These are phyloP conservation scores for Ptiloglossa arizonensis DNA, from an alignment of 1,140 invertebrate species.

Conservation along the genomic window DNA sequence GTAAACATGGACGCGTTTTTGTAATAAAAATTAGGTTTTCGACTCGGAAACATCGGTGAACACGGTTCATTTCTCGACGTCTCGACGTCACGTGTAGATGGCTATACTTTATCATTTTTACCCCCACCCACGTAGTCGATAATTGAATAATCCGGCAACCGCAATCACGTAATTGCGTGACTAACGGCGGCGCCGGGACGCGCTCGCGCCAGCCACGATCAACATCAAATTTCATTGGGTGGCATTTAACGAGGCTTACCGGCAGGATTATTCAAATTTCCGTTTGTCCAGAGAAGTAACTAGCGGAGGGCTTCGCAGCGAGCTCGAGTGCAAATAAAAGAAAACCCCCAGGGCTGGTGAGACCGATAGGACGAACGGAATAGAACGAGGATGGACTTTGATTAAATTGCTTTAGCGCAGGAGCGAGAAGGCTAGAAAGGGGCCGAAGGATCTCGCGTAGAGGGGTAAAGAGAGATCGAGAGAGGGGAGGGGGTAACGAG, in stretches of 20 bases:
- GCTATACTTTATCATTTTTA: neutral
- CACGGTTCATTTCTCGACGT: no score
- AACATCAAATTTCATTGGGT: conserved; percentile 47
- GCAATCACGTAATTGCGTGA: conserved; percentile 47
- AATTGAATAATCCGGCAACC: conserved; percentile 35
- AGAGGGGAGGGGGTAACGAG: no score
- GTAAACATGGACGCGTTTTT: no score
- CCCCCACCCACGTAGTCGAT: neutral
- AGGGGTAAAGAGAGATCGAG: no score
- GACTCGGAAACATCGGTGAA: no score
- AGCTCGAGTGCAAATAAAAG: conserved; percentile 44
- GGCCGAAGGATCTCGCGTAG: neutral
- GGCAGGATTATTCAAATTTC: conserved; percentile 61
- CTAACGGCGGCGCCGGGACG: conserved; percentile 10
- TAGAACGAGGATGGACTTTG: conserved; percentile 41
- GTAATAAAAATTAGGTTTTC: no score
- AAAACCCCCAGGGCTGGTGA: conserved; percentile 17
- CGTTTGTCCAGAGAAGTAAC: conserved; percentile 36
- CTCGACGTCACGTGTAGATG: neutral
- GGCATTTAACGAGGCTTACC: conserved; percentile 35
- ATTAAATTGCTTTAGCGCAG: conserved; percentile 46
- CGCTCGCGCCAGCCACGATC: neutral
- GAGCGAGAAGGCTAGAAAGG: neutral
- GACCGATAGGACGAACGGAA: conserved; percentile 32
- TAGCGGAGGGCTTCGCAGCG: neutral